Conservation (phyloP, 2,113 vertebrate species). For the Larimichthys crocea region DNA sequence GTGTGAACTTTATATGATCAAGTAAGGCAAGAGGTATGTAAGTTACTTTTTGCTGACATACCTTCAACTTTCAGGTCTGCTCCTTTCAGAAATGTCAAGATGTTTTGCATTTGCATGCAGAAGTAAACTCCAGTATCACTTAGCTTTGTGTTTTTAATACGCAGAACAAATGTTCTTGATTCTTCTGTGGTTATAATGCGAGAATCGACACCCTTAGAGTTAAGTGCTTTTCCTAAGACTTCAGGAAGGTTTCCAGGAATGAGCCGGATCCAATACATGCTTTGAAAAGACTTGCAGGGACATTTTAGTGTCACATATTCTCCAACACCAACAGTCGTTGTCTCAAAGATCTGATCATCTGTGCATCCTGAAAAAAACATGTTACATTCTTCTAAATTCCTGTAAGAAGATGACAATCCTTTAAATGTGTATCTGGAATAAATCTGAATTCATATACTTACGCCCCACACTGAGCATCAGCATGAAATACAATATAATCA, state of each 20-base stretch:
- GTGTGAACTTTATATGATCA: no score
- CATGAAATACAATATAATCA: constrained; percentile 23
- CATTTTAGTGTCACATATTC: constrained; percentile 44
- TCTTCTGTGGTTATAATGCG: not conserved
- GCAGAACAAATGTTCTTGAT: no score
- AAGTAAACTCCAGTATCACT: no score
- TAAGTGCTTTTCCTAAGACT: constrained; percentile 5
- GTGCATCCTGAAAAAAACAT: constrained; percentile 35
- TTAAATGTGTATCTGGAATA: not conserved
- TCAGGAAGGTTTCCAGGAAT: constrained; percentile 33
- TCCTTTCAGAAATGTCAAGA: no score
- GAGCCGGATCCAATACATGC: constrained; percentile 51
- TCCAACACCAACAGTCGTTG: constrained; percentile 43
- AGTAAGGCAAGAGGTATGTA: not conserved
- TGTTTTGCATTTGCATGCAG: no score
- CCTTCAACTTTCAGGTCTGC: no score
- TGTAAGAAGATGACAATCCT: not conserved
- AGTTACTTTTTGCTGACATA: no score
- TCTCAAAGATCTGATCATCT: not conserved
- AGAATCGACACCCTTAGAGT: rapidly evolving
- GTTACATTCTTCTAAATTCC: not conserved
- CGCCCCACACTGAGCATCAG: constrained; percentile 22
- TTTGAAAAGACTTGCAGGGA: rapidly evolving
- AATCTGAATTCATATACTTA: constrained; percentile 41
- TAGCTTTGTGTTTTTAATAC: no score